Evolutionary conservation across 2,888 invertebrate genomes (phyloP).

Genomic region (Oscheius sp.): DNA sequence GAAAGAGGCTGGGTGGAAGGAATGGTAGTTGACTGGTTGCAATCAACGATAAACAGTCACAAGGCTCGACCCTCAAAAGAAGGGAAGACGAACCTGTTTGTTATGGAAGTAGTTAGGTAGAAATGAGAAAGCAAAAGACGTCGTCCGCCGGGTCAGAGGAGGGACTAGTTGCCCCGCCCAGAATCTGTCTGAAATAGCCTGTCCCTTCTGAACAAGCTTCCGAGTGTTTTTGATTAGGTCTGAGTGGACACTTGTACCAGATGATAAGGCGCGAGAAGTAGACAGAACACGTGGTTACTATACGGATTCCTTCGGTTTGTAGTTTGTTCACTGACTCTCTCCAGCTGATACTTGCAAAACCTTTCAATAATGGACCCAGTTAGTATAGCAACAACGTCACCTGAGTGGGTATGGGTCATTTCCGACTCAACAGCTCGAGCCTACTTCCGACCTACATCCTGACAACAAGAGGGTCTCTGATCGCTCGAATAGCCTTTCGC

Average conservation of each 20-base stretch:
- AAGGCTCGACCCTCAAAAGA: neutral
- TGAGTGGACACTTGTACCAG: slow-evolving; percentile 5
- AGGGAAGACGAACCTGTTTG: neutral
- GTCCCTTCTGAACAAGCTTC: neutral
- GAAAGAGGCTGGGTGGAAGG: no score
- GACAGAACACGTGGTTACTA: slow-evolving; percentile 1
- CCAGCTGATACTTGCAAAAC: no score
- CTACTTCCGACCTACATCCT: no score
- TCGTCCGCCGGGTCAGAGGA: slow-evolving; percentile 1
- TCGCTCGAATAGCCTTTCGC: no score
- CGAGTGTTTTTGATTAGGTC: neutral
- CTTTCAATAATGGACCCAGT: no score
- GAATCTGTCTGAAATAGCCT: neutral
- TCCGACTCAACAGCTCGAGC: no score
- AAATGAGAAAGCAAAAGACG: neutral
- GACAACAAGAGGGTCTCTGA: no score
- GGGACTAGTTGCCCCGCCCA: neutral
- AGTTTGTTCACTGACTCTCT: no score
- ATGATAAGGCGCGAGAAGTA: neutral
- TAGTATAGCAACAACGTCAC: no score
- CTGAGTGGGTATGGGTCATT: no score
- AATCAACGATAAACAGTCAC: no score
- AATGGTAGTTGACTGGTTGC: no score
- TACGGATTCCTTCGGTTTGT: neutral
- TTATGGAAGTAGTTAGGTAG: neutral